A percentile compares a stretch with the other conserved stretches of the same genome.
These are phyloP conservation scores for Limnodromus scolopaceus DNA, from an alignment of 2,797 vertebrate genomes.

Conservation along the genomic window DNA sequence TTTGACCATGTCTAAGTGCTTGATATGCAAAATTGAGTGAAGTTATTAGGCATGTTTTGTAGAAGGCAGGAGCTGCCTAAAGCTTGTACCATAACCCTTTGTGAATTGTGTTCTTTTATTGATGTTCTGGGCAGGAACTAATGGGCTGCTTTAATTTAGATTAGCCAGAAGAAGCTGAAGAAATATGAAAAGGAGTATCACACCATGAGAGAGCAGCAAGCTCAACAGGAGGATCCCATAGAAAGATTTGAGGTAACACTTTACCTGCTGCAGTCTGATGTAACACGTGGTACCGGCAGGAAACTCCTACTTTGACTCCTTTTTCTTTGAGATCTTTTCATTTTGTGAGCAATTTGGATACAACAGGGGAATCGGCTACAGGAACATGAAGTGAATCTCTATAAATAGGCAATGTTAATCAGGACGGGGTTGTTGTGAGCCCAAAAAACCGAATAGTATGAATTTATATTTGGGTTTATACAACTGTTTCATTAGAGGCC, in stretches of 20 bases:
- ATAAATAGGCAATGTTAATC: accelerated
- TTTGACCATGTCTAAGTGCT: background rate
- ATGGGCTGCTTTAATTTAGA: constrained; percentile 78
- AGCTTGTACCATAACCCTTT: background rate
- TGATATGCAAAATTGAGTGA: background rate
- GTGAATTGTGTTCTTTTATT: background rate
- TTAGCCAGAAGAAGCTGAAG: constrained; percentile 98
- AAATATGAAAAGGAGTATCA: constrained; percentile 98
- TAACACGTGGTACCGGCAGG: background rate
- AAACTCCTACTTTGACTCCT: background rate
- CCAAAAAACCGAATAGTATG: background rate
- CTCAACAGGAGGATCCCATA: constrained; percentile 96
- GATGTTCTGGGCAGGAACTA: constrained; percentile 47
- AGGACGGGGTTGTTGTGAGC: background rate
- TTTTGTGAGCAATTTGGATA: background rate
- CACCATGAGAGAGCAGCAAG: constrained; percentile 95
- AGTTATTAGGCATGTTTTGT: background rate
- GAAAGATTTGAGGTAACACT: constrained; percentile 92
- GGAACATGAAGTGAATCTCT: background rate
- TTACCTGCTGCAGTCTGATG: background rate
- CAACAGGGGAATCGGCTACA: background rate
- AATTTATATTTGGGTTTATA: background rate
- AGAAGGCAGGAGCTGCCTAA: background rate
- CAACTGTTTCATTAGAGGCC: background rate
- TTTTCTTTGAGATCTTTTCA: background rate